Evolutionary conservation across 2,797 vertebrate species (phyloP).

Genomic region (Loriculus beryllinus): DNA sequence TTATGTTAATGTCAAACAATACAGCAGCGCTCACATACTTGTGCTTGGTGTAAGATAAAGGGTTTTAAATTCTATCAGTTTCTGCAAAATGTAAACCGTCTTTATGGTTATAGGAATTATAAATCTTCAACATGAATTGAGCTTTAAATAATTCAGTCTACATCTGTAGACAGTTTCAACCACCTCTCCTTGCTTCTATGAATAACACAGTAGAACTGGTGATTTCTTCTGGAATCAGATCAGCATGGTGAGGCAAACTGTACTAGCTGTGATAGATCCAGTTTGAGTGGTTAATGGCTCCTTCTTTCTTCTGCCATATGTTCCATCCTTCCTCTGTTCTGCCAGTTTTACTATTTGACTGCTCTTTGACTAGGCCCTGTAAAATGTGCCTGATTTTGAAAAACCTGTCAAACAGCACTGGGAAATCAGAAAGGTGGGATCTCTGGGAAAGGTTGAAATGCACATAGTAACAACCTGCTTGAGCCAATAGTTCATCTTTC

Average conservation of each 20-base stretch:
- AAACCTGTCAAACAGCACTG: rapidly evolving
- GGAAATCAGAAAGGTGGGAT: neutral
- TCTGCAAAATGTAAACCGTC: neutral
- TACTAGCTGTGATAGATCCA: neutral
- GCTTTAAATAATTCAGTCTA: neutral
- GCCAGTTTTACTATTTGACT: neutral
- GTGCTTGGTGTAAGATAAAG: neutral
- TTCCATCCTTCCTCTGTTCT: slow-evolving; percentile 35
- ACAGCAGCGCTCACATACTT: neutral
- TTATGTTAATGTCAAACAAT: neutral
- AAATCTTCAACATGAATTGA: neutral
- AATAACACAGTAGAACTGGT: neutral
- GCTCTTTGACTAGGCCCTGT: neutral
- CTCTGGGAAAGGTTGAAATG: neutral
- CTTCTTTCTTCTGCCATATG: slow-evolving; percentile 10
- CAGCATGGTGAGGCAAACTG: neutral
- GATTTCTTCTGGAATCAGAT: slow-evolving; percentile 18
- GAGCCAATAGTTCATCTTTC: neutral
- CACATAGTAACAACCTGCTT: neutral
- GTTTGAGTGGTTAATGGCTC: neutral
- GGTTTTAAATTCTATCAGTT: neutral
- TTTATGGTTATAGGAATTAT: neutral
- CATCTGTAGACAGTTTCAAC: neutral
- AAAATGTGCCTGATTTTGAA: neutral
- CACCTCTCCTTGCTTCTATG: neutral